phyloP scores from a whole-genome alignment of 2,797 vertebrate species.

The Margarornis squamiger region DNA sequence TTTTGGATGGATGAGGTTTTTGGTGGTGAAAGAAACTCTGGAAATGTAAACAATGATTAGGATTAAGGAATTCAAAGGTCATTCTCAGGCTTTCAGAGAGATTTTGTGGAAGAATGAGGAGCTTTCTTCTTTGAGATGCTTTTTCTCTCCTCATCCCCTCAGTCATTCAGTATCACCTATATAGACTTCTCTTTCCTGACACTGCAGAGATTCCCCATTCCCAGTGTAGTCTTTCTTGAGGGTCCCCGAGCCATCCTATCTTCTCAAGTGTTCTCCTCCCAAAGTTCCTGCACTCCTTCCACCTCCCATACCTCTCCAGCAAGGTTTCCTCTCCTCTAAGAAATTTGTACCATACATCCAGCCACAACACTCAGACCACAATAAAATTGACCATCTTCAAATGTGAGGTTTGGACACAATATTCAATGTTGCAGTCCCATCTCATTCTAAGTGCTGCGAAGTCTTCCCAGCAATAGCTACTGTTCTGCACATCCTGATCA shows the following conservation, averaged over 20 bases:
- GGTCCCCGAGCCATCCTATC: neutral
- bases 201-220: neutral
- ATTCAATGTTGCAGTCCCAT: accelerated
- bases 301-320: neutral
- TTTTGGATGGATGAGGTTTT: neutral
- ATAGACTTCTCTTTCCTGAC: neutral
- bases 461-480: neutral
- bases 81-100: neutral
- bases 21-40: neutral
- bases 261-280: neutral
- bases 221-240: neutral
- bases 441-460: neutral
- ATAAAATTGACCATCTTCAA: neutral
- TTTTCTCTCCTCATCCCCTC: neutral
- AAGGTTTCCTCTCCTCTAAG: neutral
- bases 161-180: neutral
- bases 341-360: neutral
- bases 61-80: neutral
- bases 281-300: neutral
- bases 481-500: neutral
- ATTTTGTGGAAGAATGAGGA: neutral
- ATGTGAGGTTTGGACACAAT: too few relatives aligned
- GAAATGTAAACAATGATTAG: neutral
- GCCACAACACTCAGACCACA: neutral
- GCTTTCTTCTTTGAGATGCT: neutral